phyloP scores from a whole-genome alignment of 2,113 vertebrate genomes.

The Misgurnus mizolepis region DNA sequence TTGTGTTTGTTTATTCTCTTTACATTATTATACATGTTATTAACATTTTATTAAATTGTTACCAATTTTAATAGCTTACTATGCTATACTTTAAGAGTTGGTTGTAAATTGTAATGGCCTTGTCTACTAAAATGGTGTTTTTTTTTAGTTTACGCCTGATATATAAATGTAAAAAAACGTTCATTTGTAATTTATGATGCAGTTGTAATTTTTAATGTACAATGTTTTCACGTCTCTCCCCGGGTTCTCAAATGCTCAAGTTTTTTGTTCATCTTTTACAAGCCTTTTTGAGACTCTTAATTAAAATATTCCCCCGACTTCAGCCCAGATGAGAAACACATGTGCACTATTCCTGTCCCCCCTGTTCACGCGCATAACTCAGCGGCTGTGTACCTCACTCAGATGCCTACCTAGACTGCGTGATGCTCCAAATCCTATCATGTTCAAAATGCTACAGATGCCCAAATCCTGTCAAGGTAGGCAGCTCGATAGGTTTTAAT shows the following conservation, averaged over 20 bases:
- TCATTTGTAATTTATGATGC: slow-evolving; percentile 8
- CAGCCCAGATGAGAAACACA: slow-evolving; percentile 23
- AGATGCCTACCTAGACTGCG: not conserved
- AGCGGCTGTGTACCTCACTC: not conserved
- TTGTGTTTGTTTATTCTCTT: too few species aligned
- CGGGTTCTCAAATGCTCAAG: slow-evolving; percentile 15
- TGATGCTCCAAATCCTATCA: not conserved
- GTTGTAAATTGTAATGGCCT: too few species aligned
- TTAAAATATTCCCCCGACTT: slow-evolving; percentile 42
- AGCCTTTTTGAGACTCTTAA: slow-evolving; percentile 19
- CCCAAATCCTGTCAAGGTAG: slow-evolving; percentile 16
- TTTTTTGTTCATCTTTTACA: slow-evolving; percentile 34
- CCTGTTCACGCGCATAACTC: slow-evolving; percentile 19
- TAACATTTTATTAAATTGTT: not conserved
- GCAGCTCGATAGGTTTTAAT: slow-evolving; percentile 1
- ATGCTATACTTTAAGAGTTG: not conserved
- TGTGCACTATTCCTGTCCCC: slow-evolving; percentile 14
- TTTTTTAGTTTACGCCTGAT: not conserved
- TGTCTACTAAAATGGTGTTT: too few species aligned
- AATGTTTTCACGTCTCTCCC: not conserved
- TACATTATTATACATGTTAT: not conserved
- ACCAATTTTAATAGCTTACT: not conserved
- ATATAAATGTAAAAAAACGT: not conserved
- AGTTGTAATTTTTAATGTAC: not conserved
- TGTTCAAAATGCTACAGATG: not conserved